Evolutionary conservation across 2,888 invertebrate species (phyloP).

Genomic region (Marronus borbonicus): DNA sequence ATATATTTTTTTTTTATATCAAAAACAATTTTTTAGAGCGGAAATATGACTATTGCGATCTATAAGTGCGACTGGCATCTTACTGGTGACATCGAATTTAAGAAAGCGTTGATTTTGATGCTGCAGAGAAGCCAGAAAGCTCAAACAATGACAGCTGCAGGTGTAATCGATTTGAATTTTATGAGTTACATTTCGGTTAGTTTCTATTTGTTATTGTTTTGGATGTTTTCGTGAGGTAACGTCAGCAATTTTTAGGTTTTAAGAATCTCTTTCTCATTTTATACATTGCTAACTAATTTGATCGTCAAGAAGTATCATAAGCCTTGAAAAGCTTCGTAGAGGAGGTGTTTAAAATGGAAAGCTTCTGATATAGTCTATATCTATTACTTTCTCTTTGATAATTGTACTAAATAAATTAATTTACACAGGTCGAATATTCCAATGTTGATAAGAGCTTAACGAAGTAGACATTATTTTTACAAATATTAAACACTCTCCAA

Average conservation of each 20-base stretch:
- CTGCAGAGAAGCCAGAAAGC: slow-evolving; percentile 43
- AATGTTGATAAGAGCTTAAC: too few species aligned
- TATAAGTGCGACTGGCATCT: slow-evolving; percentile 47
- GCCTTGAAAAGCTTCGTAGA: neutral
- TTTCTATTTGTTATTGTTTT: neutral
- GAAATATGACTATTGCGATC: slow-evolving; percentile 39
- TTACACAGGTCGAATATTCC: too few species aligned
- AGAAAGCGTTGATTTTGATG: slow-evolving; percentile 40
- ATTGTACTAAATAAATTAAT: too few species aligned
- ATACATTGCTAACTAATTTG: slow-evolving; percentile 45
- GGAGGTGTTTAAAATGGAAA: too few species aligned
- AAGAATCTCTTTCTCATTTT: slow-evolving; percentile 46
- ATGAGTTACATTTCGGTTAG: slow-evolving; percentile 38
- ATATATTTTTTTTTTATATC: neutral
- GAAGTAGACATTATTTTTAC: too few species aligned
- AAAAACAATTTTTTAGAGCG: slow-evolving; percentile 28
- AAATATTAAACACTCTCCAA: too few species aligned
- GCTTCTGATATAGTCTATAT: too few species aligned
- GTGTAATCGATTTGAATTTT: slow-evolving; percentile 39
- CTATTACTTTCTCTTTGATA: too few species aligned
- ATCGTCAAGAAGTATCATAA: slow-evolving; percentile 11
- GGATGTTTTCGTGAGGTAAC: neutral
- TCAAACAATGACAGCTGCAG: slow-evolving; percentile 42
- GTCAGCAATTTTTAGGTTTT: slow-evolving; percentile 37
- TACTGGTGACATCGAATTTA: slow-evolving; percentile 37